Evolutionary conservation across 2,888 invertebrate species (phyloP), one percentile per base, ranked within the genome.

Genomic region (Meloe dianella): DNA sequence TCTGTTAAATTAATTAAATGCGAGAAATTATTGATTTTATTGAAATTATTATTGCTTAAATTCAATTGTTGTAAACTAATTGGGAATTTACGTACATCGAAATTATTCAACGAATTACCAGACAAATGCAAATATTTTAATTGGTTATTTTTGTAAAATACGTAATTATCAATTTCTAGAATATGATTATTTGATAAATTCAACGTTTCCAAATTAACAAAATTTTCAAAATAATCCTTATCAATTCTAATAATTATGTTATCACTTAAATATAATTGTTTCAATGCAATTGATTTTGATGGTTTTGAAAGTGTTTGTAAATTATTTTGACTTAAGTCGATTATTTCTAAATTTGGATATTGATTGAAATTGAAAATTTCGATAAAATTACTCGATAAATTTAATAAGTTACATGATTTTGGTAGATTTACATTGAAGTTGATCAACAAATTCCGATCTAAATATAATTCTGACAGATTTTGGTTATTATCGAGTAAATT

Each of bases 41-140:
- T 14, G 12, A 65, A 61, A 57, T 57, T 61, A 47, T 61, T 65
- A 24, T n/a, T 17, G 32, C 24, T 61, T 8, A 58, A 30, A 58
- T 32, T 58, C 8, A 58, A 35, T n/a, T 14, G 4, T 58, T 58
- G 20, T 22, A 58, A 27, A 20, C 20, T 29, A n/a, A 5, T 29
- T 32, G 58, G 41, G 38, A 29, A 57, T 38, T 38, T 47, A 14
- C 14, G 7, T 9, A n/a, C 8, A 9, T 27, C 0, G n/a, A 64
- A 30, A 27, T 35, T 22, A 14, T 24, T 30, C 24, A 59, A 24
- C 12, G 12, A 14, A 38, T 38, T 38, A 10, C 4, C 10, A 8
- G 38, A 38, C 10, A 38, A 38, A 38, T 38, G 4, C 14, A 38
- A 38, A 4, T 10, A 14, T 10, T 38, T 38, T 8, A 38, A 38